phyloP scores from a whole-genome alignment of 2,888 invertebrate genomes.

The Philonicus albiceps region DNA sequence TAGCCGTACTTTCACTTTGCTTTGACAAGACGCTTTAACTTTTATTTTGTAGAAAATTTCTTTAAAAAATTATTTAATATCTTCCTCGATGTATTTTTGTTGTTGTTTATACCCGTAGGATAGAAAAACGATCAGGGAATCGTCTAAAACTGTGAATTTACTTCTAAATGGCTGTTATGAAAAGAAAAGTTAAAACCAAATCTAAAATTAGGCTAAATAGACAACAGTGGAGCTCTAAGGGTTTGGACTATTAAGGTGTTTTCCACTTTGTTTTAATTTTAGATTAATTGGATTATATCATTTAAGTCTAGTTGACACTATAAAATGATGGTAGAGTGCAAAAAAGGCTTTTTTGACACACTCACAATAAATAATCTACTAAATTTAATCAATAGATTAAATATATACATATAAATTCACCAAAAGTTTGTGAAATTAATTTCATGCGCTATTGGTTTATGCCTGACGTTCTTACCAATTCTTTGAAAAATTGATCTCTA shows the following conservation, averaged over 20 bases:
- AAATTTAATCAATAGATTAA: neutral
- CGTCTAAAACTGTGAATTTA: slow-evolving; percentile 28
- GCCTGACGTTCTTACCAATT: too few species aligned
- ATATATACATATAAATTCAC: neutral
- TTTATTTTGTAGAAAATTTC: slow-evolving; percentile 20
- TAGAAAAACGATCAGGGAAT: slow-evolving; percentile 37
- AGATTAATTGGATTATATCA: neutral
- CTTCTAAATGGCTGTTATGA: slow-evolving; percentile 21
- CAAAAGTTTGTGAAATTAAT: neutral
- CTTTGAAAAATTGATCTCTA: neutral
- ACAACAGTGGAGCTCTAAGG: neutral
- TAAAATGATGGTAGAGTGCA: neutral
- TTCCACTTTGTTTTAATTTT: neutral
- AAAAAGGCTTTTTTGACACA: too few species aligned
- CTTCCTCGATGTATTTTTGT: slow-evolving; percentile 16
- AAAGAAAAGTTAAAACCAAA: slow-evolving; percentile 16
- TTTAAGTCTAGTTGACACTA: neutral
- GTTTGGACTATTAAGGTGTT: neutral
- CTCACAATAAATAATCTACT: too few species aligned
- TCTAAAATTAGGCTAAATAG: neutral
- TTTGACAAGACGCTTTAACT: slow-evolving; percentile 27
- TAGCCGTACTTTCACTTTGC: slow-evolving; percentile 14
- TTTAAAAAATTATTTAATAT: slow-evolving; percentile 1
- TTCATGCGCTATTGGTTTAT: neutral
- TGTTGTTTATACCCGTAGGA: slow-evolving; percentile 32